Base-by-base conservation (phyloP, 2,888 invertebrate species). In the Leptarthrus brevirostris region DNA sequence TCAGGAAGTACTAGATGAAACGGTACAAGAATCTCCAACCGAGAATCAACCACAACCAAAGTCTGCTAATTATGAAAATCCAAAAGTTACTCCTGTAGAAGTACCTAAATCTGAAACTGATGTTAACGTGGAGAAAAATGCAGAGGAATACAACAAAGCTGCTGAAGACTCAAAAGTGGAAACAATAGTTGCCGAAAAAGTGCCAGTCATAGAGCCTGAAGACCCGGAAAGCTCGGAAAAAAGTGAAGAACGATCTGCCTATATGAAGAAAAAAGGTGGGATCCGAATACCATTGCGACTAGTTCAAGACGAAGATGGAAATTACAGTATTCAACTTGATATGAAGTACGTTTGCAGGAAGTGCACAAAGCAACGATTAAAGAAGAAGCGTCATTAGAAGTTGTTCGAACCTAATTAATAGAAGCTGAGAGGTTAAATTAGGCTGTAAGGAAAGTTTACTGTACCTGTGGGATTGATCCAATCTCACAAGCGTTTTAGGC, bases 301-400 rank as follows among this genome's bases (percentile, higher is more conserved):
- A 5, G 40, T 71, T 24, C 36, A 54, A 54, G 54, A 71, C 40
- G 24, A 53, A 16, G 36, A 71, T 12, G 70, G 70, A 22, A 18
- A 54, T 1, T 71, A 22, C 12, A 36, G 10, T 14, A 30, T 71
- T 3, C 53, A 71, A 18, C 22, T 71, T 8, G 70, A 71, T 40
- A 36, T 71, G n/a, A 71, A 71, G 14, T 71, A 71, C 6, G 22
- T 71, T 14, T 71, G 70, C 14, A 53, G 54, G n/a, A 30, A 34
- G n/a, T 71, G 70, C 24, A 54, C 53, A 12, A 71, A 54, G 10
- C 22, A 24, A 40, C n/a, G 53, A 10, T 12, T 14, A 16, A 71
- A 58, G 16, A 5, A 20, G 18, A 52, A 26, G 24, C 47, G 64
- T 22, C 14, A 22, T 10, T 18, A 61, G 22, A 34, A 44, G 10